Conservation (phyloP, 2,113 vertebrate species). For the Rhinogobius similis region DNA sequence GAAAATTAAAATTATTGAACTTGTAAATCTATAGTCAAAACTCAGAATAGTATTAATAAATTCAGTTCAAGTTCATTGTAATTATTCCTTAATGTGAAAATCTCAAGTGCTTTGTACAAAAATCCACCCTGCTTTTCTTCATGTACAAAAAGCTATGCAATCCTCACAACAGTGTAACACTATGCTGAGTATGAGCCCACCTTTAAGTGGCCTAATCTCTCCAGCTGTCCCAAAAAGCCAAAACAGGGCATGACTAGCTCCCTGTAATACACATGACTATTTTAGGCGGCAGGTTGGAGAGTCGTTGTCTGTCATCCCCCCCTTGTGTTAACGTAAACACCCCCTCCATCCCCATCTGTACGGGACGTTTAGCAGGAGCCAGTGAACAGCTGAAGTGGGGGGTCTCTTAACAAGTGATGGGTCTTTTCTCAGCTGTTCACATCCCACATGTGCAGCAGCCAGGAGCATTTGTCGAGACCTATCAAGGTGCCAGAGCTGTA, state of each 20-base stretch:
- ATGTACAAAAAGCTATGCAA: background rate
- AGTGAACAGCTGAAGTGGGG: conserved; percentile 66
- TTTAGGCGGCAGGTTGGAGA: conserved; percentile 51
- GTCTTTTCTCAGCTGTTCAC: conserved; percentile 67
- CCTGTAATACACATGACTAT: conserved; percentile 56
- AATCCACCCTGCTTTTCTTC: background rate
- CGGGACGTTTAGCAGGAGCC: conserved; percentile 48
- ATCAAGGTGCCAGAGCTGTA: conserved; percentile 28
- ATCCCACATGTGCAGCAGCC: conserved; percentile 49
- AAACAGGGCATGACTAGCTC: conserved; percentile 48
- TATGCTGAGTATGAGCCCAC: conserved; percentile 34
- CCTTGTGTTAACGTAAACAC: conserved; percentile 4
- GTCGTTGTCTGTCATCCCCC: conserved; percentile 37
- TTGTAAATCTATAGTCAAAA: too few relatives aligned
- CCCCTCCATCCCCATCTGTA: conserved; percentile 19
- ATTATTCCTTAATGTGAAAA: background rate
- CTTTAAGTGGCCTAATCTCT: conserved; percentile 47
- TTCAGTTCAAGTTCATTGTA: background rate
- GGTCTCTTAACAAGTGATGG: conserved; percentile 65
- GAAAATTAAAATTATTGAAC: too few relatives aligned
- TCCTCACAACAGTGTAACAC: conserved; percentile 25
- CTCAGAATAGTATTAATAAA: too few relatives aligned
- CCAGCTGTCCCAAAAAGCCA: conserved; percentile 50
- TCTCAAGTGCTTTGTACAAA: background rate
- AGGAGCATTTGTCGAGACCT: conserved; percentile 46